Conservation (phyloP, 2,113 vertebrate genomes). For the Carassius carassius region DNA sequence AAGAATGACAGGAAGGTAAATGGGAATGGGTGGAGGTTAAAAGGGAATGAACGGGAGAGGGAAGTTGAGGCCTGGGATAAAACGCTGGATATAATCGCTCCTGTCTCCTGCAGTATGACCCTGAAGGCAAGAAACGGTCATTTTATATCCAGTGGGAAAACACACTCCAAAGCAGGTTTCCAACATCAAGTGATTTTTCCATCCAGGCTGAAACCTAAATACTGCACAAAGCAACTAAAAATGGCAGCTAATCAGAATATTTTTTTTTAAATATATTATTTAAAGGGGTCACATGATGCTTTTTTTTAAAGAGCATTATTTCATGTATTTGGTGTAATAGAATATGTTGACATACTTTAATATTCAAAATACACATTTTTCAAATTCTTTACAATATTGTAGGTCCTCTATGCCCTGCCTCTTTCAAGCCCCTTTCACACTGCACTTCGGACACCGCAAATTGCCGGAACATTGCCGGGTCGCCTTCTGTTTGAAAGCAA, state of each 20-base stretch:
- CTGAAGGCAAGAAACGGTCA: slow-evolving; percentile 61
- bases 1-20: slow-evolving; percentile 40
- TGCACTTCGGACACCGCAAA: too few relatives aligned
- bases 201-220: not conserved
- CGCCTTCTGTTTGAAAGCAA: too few relatives aligned
- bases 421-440: too few relatives aligned
- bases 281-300: too few relatives aligned
- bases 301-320: too few relatives aligned
- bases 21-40: slow-evolving; percentile 40
- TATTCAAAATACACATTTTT: too few relatives aligned
- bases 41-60: slow-evolving; percentile 25
- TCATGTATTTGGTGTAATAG: too few relatives aligned
- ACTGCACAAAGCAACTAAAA: not conserved
- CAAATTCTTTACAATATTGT: too few relatives aligned
- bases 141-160: slow-evolving; percentile 68
- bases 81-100: slow-evolving; percentile 65
- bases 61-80: slow-evolving; percentile 60
- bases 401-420: too few relatives aligned
- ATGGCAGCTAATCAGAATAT: not conserved
- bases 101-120: slow-evolving; percentile 57
- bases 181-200: slow-evolving; percentile 33
- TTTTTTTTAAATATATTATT: not conserved
- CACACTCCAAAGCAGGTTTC: slow-evolving; percentile 63
- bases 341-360: too few relatives aligned
- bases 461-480: too few relatives aligned